phyloP scores from a whole-genome alignment of 2,797 vertebrate genomes.

The Neostethus bicornis region DNA sequence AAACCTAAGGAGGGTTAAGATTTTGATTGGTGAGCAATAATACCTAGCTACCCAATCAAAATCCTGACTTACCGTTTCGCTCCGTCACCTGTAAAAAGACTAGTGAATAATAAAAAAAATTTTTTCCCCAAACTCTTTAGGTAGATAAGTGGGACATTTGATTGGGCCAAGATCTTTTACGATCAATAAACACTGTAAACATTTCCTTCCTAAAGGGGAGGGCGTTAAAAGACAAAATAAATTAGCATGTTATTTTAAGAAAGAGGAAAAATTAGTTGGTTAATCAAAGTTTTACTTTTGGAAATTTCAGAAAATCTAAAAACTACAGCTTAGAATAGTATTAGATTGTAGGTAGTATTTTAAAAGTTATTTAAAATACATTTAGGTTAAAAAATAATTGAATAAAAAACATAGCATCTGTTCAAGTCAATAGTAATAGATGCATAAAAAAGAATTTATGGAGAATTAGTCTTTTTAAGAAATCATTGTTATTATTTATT shows the following conservation, averaged over 20 bases:
- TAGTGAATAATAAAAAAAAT: conserved; percentile 47
- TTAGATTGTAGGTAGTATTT: conserved; percentile 54
- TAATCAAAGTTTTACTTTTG: conserved; percentile 73
- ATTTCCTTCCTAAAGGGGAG: conserved; percentile 77
- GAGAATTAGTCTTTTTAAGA: conserved; percentile 47
- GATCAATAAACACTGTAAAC: conserved; percentile 67
- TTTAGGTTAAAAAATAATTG: conserved; percentile 61
- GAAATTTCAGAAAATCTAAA: conserved; percentile 69
- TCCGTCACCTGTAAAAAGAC: conserved; percentile 70
- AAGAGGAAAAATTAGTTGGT: conserved; percentile 77
- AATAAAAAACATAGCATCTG: conserved; percentile 62
- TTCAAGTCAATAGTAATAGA: conserved; percentile 65
- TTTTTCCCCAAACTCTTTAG: conserved; percentile 50
- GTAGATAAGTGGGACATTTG: conserved; percentile 48
- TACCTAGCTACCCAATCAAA: conserved; percentile 76
- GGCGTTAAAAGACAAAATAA: conserved; percentile 78
- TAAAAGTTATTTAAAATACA: conserved; percentile 63
- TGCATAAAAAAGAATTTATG: conserved; percentile 50
- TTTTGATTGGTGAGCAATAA: conserved; percentile 75
- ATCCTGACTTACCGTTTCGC: conserved; percentile 81
- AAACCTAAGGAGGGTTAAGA: conserved; percentile 47
- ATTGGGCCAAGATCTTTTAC: conserved; percentile 56
- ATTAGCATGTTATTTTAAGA: conserved; percentile 78
- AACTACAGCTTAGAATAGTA: too few species aligned
- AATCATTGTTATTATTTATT: conserved; percentile 27